phyloP scores from a whole-genome alignment of 2,113 vertebrate genomes.

The Oxyura jamaicensis region DNA sequence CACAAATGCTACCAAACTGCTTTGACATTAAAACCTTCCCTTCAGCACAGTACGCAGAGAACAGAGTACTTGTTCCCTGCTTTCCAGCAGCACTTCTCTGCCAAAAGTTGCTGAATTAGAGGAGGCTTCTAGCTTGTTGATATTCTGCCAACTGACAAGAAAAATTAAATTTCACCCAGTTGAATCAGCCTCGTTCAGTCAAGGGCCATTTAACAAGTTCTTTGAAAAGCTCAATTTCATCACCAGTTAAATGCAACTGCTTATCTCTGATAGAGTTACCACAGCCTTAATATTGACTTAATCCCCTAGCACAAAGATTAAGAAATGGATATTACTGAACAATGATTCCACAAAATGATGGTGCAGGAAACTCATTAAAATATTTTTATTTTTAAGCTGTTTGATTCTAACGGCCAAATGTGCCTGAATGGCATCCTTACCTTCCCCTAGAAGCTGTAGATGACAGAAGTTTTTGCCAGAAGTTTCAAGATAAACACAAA shows the following conservation, averaged over 20 bases:
- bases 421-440: not conserved
- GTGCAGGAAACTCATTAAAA: not conserved
- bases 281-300: not conserved
- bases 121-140: constrained; percentile 18
- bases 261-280: not conserved
- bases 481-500: not conserved
- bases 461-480: not conserved
- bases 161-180: constrained; percentile 45
- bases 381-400: not conserved
- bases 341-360: not conserved
- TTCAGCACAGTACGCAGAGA: not conserved
- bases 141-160: constrained; percentile 26
- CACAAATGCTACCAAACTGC: not conserved
- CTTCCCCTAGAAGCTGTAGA: not conserved
- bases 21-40: not conserved
- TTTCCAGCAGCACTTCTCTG: not conserved
- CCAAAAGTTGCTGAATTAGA: constrained; percentile 30
- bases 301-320: not conserved
- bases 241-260: not conserved
- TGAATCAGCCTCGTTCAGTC: constrained; percentile 2
- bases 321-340: not conserved
- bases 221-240: not conserved
- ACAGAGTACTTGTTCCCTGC: not conserved
- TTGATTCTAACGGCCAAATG: not conserved
- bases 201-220: not conserved